A percentile compares a stretch with the other conserved stretches of the same genome.
Conservation (phyloP, 1,140 invertebrate genomes). For the Wiebesia pumilae region DNA sequence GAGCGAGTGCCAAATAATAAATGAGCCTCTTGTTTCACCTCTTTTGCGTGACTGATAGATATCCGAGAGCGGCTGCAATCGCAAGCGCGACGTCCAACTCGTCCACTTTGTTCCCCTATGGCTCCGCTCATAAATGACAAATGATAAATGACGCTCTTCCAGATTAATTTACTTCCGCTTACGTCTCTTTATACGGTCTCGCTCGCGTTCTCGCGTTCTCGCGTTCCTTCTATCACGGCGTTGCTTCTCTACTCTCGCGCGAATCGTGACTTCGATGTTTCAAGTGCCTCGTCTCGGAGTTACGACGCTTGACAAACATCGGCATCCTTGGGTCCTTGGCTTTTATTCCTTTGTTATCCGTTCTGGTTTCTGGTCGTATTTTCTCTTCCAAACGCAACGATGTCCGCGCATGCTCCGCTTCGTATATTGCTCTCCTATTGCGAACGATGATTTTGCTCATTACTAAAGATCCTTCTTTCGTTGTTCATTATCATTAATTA, state of each 20-base stretch:
- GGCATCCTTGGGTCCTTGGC: no score
- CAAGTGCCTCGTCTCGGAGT: constrained; percentile 20
- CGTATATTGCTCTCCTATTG: background rate
- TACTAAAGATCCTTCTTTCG: no score
- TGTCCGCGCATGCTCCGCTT: no score
- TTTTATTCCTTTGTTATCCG: background rate
- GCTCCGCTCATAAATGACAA: constrained; percentile 60
- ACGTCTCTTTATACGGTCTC: constrained; percentile 25
- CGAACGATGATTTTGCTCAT: background rate
- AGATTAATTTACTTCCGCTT: constrained; percentile 61
- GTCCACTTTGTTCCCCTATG: constrained; percentile 52
- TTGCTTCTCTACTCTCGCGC: constrained; percentile 10
- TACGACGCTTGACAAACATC: no score
- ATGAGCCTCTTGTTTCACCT: constrained; percentile 47
- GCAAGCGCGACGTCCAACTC: constrained; percentile 68
- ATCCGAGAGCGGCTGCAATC: constrained; percentile 66
- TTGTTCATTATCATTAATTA: background rate
- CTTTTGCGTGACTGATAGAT: constrained; percentile 69
- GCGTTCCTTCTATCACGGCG: background rate
- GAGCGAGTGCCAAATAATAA: constrained; percentile 32
- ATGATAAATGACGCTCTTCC: constrained; percentile 64
- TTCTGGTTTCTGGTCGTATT: background rate
- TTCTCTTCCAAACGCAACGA: no score
- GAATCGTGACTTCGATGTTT: constrained; percentile 62
- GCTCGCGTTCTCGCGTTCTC: no score